Evolutionary conservation across 2,113 vertebrate genomes (phyloP).

Genomic region (Odontophorus gujanensis): DNA sequence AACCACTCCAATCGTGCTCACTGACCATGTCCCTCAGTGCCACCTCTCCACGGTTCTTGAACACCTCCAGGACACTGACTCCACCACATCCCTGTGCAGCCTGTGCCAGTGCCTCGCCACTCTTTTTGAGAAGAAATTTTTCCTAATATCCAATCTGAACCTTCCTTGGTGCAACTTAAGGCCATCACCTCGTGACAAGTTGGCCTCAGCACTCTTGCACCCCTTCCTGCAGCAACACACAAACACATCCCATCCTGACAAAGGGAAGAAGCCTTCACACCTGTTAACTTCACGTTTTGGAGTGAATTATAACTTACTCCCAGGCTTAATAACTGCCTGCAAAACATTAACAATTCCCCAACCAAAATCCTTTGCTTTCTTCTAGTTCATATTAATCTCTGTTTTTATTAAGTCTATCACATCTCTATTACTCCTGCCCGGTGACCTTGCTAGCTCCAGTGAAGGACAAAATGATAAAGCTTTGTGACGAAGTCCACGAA

Average conservation of each 20-base stretch:
- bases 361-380: not conserved
- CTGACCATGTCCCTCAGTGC: no score
- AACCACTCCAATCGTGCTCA: no score
- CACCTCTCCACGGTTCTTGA: no score
- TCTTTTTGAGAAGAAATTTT: no score
- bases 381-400: conserved; percentile 73
- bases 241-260: accelerated
- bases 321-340: not conserved
- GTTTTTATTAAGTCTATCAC: conserved; percentile 77
- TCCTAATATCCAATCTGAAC: no score
- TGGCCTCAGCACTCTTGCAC: not conserved
- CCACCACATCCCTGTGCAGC: no score
- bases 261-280: not conserved
- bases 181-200: not conserved
- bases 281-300: not conserved
- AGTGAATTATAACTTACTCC: not conserved
- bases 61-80: no score
- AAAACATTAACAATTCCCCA: not conserved
- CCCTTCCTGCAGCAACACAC: not conserved
- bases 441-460: conserved; percentile 83
- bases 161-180: no score
- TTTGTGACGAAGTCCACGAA: conserved; percentile 76
- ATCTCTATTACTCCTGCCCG: conserved; percentile 80
- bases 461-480: conserved; percentile 89
- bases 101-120: no score